phyloP scores from a whole-genome alignment of 53 echinoderm and acorn worm genomes.

The Henricia sp. region DNA sequence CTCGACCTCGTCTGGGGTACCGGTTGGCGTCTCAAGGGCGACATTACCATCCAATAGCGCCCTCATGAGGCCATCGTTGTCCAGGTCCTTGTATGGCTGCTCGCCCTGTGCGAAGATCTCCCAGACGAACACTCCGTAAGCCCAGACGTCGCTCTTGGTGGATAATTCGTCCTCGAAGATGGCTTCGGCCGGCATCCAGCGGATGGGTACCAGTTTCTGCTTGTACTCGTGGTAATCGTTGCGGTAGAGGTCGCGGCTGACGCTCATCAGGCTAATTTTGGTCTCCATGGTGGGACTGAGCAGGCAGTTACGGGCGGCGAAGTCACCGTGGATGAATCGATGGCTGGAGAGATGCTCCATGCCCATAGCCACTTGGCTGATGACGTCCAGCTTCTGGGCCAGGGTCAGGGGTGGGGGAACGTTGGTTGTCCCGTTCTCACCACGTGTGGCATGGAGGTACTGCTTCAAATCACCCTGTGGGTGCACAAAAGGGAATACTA shows the following conservation, averaged over 20 bases:
- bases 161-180: constrained; percentile 97
- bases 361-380: constrained; percentile 93
- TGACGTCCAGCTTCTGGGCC: constrained; percentile 89
- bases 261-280: constrained; percentile 91
- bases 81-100: constrained; percentile 81
- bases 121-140: constrained; percentile 94
- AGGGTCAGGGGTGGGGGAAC: constrained; percentile 90
- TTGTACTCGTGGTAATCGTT: constrained; percentile 97
- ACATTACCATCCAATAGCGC: constrained; percentile 85
- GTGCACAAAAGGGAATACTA: not conserved
- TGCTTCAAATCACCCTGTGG: constrained; percentile 97
- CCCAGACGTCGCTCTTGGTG: constrained; percentile 98
- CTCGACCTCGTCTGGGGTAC: constrained; percentile 91
- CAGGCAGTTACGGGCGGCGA: constrained; percentile 97
- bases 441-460: constrained; percentile 89
- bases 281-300: constrained; percentile 97
- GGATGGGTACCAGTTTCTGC: constrained; percentile 93
- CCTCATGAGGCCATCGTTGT: constrained; percentile 91
- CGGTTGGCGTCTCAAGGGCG: constrained; percentile 77
- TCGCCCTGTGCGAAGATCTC: constrained; percentile 93
- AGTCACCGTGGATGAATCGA: constrained; percentile 96
- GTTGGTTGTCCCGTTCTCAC: constrained; percentile 91
- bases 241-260: constrained; percentile 94
- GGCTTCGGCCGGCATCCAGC: constrained; percentile 99
- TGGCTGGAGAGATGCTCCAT: constrained; percentile 98